These are phyloP conservation scores for Hoplodrina ambigua DNA, from an alignment of 2,888 invertebrate genomes.

Conservation along the genomic window DNA sequence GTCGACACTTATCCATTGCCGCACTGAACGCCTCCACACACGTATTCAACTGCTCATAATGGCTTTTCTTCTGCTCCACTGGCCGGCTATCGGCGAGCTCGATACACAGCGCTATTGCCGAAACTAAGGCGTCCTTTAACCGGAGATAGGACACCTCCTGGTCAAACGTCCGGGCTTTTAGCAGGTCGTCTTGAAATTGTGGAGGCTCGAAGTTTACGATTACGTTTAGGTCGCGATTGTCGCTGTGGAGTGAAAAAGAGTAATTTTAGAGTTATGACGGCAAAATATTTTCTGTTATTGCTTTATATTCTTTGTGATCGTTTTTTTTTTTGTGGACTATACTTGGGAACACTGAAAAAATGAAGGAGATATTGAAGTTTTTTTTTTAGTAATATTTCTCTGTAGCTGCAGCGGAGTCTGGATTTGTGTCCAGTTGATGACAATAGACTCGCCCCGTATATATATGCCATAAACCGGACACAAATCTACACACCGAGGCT, in stretches of 20 bases:
- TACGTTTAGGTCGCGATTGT: constrained; percentile 95
- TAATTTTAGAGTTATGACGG: no score
- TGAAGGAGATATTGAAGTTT: no score
- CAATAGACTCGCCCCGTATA: no score
- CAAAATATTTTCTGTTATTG: no score
- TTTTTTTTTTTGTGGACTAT: no score
- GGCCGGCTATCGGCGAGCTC: constrained; percentile 76
- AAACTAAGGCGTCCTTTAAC: constrained; percentile 81
- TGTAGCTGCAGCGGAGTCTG: no score
- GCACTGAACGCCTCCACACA: constrained; percentile 78
- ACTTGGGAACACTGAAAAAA: no score
- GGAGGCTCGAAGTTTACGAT: constrained; percentile 93
- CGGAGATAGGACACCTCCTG: constrained; percentile 82
- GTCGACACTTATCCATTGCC: constrained; percentile 77
- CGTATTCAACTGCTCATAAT: constrained; percentile 73
- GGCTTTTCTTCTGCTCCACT: constrained; percentile 69
- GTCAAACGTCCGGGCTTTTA: constrained; percentile 78
- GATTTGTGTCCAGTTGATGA: no score
- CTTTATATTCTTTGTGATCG: no score
- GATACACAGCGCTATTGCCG: constrained; percentile 79
- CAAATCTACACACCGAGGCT: no score
- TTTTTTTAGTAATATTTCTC: no score
- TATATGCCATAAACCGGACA: no score
- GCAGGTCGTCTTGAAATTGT: constrained; percentile 77
- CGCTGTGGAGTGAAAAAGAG: constrained; percentile 77